Evolutionary conservation across 1,140 invertebrate species (phyloP), one percentile per base, ranked within the genome.

Genomic region (Drosophila fuyamai): DNA sequence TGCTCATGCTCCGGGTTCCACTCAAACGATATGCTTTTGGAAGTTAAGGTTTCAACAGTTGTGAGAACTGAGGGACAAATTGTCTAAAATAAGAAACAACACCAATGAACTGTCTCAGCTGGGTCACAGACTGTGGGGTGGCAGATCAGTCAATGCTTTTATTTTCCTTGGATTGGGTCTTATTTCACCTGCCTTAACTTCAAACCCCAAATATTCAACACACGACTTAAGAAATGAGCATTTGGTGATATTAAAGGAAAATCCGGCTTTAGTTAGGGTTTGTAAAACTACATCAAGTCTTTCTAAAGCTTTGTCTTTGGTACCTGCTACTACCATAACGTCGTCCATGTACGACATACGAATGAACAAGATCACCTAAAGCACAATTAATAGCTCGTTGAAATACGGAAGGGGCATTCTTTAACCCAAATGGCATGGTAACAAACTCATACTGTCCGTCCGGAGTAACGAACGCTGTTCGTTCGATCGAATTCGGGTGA

Each of bases 331-430:
- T 36, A 53, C 29, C 36, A 53, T 41, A 8, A 53, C 40, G 35
- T 61, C 59, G n/a, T 61, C 38, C 36, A 53, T 61, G 27, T 61
- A 35, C 18, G 36, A 40, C 47, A 61, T 41, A 61, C 32, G 43
- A 46, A 46, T 59, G 23, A 46, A 46, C 44, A 46, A 46, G 44
- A 12, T 18, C 44, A 18, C 44, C 44, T 18, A 46, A 18, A 46
- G 44, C 16, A n/a, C 13, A n/a, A 40, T 40, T n/a, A n/a, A n/a
- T 40, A n/a, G 13, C 38, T 18, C 43, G 16, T 46, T 18, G 14
- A 46, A 18, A 44, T 16, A 38, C 10, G 4, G 36, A 38, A 38
- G 36, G 36, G 12, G 36, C 12, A 38, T 38, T 38, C 12, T 38
- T 38, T 38, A 13, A 1, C 2, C 36, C 36, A 38, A 38, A n/a